A percentile compares a stretch with the other conserved stretches of the same genome.
These are phyloP conservation scores for Trachythela sp. DNA, from an alignment of 64 coral and sea anemone species.

Conservation along the genomic window DNA sequence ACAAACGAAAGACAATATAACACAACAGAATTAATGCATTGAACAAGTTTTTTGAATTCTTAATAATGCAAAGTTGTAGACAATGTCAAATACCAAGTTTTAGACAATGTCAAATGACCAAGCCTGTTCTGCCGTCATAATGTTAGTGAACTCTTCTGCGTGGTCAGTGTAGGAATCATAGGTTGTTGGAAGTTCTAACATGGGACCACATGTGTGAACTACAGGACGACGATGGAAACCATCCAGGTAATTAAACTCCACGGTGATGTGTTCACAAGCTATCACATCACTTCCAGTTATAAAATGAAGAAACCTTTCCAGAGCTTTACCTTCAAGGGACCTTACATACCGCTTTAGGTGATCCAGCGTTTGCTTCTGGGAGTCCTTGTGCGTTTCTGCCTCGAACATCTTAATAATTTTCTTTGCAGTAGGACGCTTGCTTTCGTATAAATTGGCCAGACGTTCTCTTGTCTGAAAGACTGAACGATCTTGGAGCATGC, in stretches of 20 bases:
- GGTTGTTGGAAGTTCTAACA: conserved; percentile 51
- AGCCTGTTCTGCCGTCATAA: conserved; percentile 36
- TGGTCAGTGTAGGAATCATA: conserved; percentile 39
- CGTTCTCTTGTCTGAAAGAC: background rate
- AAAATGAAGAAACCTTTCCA: background rate
- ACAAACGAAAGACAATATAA: background rate
- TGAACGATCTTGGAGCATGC: background rate
- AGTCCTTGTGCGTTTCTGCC: background rate
- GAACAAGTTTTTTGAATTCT: background rate
- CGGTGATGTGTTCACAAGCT: background rate
- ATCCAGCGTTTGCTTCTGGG: background rate
- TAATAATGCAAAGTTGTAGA: background rate
- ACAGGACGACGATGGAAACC: background rate
- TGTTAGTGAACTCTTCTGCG: conserved; percentile 51
- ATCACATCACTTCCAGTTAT: background rate
- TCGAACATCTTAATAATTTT: background rate
- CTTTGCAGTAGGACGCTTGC: background rate
- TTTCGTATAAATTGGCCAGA: background rate
- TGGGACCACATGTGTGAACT: too few species aligned
- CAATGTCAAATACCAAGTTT: background rate
- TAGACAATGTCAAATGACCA: conserved; percentile 63
- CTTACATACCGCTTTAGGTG: background rate
- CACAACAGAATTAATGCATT: background rate
- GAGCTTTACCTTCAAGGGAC: background rate
- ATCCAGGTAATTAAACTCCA: background rate